phyloP scores from a whole-genome alignment of 2,888 invertebrate species.

The Mamestra brassicae region DNA sequence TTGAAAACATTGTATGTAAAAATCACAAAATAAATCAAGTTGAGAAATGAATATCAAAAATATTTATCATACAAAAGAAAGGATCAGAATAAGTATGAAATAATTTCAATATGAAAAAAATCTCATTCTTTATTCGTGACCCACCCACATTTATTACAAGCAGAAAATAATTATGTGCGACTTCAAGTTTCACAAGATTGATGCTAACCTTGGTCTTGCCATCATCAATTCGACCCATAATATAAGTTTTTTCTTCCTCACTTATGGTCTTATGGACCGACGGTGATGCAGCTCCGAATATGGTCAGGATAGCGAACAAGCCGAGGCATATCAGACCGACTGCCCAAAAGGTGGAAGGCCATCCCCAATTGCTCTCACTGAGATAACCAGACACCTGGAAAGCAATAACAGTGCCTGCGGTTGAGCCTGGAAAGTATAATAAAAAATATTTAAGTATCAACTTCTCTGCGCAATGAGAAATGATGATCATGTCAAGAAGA shows the following conservation, averaged over 20 bases:
- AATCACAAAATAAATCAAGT: too few relatives aligned
- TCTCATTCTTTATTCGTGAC: neutral
- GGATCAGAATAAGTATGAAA: neutral
- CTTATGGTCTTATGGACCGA: slow-evolving; percentile 84
- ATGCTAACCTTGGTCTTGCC: slow-evolving; percentile 65
- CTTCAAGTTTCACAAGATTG: neutral
- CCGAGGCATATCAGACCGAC: slow-evolving; percentile 89
- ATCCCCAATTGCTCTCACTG: slow-evolving; percentile 89
- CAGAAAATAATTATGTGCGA: too few relatives aligned
- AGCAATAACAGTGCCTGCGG: slow-evolving; percentile 92
- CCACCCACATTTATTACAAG: neutral
- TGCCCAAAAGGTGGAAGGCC: slow-evolving; percentile 93
- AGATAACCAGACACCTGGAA: slow-evolving; percentile 92
- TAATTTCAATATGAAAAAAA: neutral
- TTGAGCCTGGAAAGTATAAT: slow-evolving; percentile 87
- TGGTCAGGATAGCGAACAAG: slow-evolving; percentile 84
- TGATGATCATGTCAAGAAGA: too few relatives aligned
- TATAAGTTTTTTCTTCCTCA: slow-evolving; percentile 85
- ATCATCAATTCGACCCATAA: slow-evolving; percentile 73
- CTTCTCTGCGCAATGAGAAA: too few relatives aligned
- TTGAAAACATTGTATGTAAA: neutral
- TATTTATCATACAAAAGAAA: neutral
- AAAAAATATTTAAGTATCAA: neutral
- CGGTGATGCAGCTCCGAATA: slow-evolving; percentile 88
- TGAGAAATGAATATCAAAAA: neutral